Evolutionary conservation across 2,888 invertebrate genomes (phyloP).

Genomic region (Eupithecia subumbrata): DNA sequence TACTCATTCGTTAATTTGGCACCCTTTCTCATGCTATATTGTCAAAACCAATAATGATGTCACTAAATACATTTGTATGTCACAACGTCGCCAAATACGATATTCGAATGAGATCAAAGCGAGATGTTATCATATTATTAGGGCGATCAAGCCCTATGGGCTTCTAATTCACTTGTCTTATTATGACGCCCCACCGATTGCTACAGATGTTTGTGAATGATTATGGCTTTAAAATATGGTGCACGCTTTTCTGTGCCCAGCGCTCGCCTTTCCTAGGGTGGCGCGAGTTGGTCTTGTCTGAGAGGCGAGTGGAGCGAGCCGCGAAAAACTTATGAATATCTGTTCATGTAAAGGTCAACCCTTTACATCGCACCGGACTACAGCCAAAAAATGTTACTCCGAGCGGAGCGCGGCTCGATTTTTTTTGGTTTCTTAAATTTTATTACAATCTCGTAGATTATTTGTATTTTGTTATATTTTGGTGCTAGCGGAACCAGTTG

Average conservation of each 20-base stretch:
- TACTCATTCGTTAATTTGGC: background rate
- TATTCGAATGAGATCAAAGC: conserved; percentile 13
- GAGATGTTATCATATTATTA: conserved; percentile 31
- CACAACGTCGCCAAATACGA: background rate
- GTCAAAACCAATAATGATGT: background rate
- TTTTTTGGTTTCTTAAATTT: too few relatives aligned
- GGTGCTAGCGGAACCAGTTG: too few relatives aligned
- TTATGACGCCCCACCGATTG: conserved; percentile 37
- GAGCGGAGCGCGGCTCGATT: too few relatives aligned
- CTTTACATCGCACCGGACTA: too few relatives aligned
- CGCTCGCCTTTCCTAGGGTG: too few relatives aligned
- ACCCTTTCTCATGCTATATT: background rate
- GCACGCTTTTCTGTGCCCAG: background rate
- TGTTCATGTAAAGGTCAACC: too few relatives aligned
- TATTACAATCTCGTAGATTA: too few relatives aligned
- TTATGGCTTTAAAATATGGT: background rate
- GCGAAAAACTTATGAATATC: too few relatives aligned
- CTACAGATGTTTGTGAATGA: conserved; percentile 11
- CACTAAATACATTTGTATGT: background rate
- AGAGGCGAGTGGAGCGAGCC: too few relatives aligned
- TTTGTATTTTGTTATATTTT: too few relatives aligned
- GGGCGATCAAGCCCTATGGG: conserved; percentile 39
- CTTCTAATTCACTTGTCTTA: conserved; percentile 40
- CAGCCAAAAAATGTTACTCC: too few relatives aligned
- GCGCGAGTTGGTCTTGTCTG: too few relatives aligned